Evolutionary conservation across 2,888 invertebrate species (phyloP).

Genomic region (Cecidostiba fungosa): DNA sequence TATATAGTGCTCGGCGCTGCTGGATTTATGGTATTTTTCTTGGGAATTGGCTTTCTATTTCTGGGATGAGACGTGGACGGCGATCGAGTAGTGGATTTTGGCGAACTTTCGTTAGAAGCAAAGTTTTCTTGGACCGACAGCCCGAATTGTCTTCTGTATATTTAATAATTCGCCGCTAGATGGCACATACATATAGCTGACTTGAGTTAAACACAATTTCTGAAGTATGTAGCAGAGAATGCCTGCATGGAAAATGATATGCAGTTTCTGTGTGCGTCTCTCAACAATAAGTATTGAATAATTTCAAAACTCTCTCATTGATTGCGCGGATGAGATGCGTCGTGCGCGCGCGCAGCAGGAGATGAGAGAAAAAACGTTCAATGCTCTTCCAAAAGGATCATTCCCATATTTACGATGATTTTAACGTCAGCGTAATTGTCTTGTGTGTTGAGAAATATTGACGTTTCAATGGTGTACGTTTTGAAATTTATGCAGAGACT

Average conservation of each 20-base stretch:
- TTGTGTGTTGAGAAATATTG: constrained; percentile 20
- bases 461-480: constrained; percentile 44
- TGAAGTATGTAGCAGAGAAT: no score
- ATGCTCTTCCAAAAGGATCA: constrained; percentile 22
- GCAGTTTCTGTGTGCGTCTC: not conserved
- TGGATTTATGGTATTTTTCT: constrained; percentile 4
- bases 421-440: constrained; percentile 49
- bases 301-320: constrained; percentile 5
- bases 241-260: not conserved
- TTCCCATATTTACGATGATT: constrained; percentile 38
- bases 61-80: not conserved
- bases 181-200: no score
- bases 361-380: not conserved
- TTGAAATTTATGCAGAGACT: constrained; percentile 48
- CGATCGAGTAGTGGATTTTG: not conserved
- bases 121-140: no score
- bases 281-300: constrained; percentile 8
- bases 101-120: not conserved
- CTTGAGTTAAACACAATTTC: no score
- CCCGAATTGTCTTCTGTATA: no score
- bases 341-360: not conserved
- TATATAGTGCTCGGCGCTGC: not conserved
- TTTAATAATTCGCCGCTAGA: no score
- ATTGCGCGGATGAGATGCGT: not conserved
- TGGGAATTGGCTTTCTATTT: not conserved